Percentiles rank a stretch among this genome's conserved stretches.
Evolutionary conservation across 64 coral and sea anemone genomes (phyloP).

Genomic region (Pocillopora damicornis): DNA sequence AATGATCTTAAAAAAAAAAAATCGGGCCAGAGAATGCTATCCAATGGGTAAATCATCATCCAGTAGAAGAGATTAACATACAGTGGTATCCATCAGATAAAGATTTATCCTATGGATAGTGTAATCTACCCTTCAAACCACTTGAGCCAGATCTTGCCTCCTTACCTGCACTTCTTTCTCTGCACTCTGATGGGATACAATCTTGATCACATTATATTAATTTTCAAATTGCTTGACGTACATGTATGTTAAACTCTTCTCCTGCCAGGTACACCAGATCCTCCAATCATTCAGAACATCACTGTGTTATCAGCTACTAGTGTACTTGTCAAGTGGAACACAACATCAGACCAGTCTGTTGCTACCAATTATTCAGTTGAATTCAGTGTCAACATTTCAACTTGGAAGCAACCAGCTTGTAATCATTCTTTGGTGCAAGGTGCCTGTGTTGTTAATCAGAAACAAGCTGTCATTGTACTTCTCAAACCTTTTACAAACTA

Average conservation of each 20-base stretch:
- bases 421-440: not conserved
- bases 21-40: no score
- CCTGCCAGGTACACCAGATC: not conserved
- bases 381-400: not conserved
- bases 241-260: not conserved
- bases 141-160: no score
- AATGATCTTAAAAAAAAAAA: no score
- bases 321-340: slow-evolving; percentile 19
- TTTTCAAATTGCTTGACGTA: not conserved
- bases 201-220: no score
- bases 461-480: not conserved
- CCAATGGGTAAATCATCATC: no score
- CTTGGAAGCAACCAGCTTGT: not conserved
- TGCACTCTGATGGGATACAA: no score
- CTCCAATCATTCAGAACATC: not conserved
- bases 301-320: slow-evolving; percentile 1
- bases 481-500: slow-evolving; percentile 36
- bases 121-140: no score
- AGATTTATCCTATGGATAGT: no score
- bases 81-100: no score
- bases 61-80: no score
- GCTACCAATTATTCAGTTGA: not conserved
- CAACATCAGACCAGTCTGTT: not conserved
- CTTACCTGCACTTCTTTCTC: no score
- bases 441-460: not conserved